Evolutionary conservation across 2,797 vertebrate species (phyloP).

Genomic region (Sebastes nivosus): DNA sequence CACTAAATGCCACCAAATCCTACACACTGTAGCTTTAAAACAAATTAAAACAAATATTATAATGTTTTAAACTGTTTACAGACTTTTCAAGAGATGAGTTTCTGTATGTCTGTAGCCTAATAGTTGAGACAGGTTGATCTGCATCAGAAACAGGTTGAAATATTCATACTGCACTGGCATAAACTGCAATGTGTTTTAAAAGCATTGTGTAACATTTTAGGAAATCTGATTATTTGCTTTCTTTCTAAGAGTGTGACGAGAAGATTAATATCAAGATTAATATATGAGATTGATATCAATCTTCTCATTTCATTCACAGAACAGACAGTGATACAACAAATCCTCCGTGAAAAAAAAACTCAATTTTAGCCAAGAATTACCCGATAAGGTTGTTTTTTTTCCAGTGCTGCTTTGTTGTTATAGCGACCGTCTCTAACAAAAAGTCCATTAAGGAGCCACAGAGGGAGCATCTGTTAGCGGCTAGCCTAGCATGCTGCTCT

Average conservation of each 20-base stretch:
- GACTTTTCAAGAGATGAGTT: too few species aligned
- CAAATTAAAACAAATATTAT: not conserved
- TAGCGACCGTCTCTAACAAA: constrained; percentile 16
- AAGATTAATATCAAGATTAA: not conserved
- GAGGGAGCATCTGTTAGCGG: constrained; percentile 44
- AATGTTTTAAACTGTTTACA: not conserved
- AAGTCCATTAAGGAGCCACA: constrained; percentile 41
- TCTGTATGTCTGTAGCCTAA: not conserved
- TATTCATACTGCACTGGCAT: not conserved
- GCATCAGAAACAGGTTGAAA: not conserved
- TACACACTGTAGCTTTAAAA: not conserved
- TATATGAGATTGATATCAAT: not conserved
- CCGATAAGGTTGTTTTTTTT: not conserved
- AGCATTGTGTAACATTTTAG: not conserved
- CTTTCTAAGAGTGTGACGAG: not conserved
- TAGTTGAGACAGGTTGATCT: not conserved
- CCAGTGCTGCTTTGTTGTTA: constrained; percentile 13
- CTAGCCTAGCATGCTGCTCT: constrained; percentile 50
- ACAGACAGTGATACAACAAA: not conserved
- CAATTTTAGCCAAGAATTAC: not conserved
- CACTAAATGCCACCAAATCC: too few species aligned
- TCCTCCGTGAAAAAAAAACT: not conserved
- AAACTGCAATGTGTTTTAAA: not conserved
- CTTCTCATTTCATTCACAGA: not conserved
- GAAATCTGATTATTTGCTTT: not conserved